Evolutionary conservation across 2,113 vertebrate species (phyloP).

Genomic region (Nansenia antarctica): DNA sequence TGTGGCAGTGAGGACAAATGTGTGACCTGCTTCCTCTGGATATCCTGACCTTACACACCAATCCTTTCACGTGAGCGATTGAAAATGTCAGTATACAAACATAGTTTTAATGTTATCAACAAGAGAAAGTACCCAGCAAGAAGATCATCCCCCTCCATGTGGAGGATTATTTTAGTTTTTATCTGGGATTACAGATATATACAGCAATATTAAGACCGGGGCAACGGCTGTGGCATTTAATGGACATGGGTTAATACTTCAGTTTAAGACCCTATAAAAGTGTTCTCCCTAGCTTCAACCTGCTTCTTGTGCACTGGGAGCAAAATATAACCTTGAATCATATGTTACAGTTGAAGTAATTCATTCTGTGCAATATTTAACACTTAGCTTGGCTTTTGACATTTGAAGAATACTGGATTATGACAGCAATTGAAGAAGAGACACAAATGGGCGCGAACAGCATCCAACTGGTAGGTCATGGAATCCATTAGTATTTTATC

Average conservation of each 20-base stretch:
- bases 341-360: not conserved
- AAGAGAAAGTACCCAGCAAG: constrained; percentile 36
- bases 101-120: constrained; percentile 28
- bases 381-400: not conserved
- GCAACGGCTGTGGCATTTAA: constrained; percentile 48
- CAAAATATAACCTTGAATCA: constrained; percentile 21
- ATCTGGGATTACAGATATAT: constrained; percentile 70
- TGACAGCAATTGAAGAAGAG: constrained; percentile 38
- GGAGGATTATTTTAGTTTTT: constrained; percentile 73
- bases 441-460: constrained; percentile 26
- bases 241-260: constrained; percentile 55
- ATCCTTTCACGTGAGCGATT: no score
- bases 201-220: constrained; percentile 49
- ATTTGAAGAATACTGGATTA: not conserved
- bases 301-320: constrained; percentile 24
- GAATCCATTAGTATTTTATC: not conserved
- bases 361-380: not conserved
- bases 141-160: constrained; percentile 55
- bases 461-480: constrained; percentile 37
- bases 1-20: not conserved
- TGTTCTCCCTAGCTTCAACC: constrained; percentile 33
- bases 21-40: not conserved
- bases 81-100: constrained; percentile 16
- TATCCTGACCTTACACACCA: not conserved
- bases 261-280: constrained; percentile 69